These are phyloP conservation scores for Myodes glareolus DNA, from an alignment of 2,113 vertebrate species.

Conservation along the genomic window DNA sequence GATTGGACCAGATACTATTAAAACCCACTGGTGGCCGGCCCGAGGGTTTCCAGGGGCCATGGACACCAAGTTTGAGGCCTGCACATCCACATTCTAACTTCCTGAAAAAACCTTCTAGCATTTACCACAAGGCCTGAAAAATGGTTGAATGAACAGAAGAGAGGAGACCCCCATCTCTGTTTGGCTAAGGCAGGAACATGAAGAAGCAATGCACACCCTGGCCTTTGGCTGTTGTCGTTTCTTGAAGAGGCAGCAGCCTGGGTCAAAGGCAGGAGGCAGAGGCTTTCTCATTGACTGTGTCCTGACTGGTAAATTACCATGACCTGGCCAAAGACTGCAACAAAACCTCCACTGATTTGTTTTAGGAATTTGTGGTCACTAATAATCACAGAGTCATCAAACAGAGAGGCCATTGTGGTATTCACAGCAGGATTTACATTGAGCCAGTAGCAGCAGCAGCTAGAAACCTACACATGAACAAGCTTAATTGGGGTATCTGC, in stretches of 20 bases:
- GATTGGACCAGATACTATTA: neutral
- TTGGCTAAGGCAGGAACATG: neutral
- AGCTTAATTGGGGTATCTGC: neutral
- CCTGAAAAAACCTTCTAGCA: neutral
- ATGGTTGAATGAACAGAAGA: neutral
- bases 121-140: neutral
- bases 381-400: neutral
- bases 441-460: constrained; percentile 27
- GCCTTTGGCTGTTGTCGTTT: neutral
- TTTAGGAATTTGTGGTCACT: constrained; percentile 5
- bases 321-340: neutral
- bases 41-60: neutral
- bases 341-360: neutral
- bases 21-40: neutral
- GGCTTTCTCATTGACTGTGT: neutral
- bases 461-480: neutral
- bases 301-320: neutral
- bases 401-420: neutral
- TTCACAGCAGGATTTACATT: neutral
- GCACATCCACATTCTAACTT: neutral
- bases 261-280: neutral
- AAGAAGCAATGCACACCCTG: neutral
- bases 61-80: neutral
- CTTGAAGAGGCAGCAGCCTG: neutral
- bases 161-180: neutral